These are phyloP conservation scores for Brachionus rotundiformis DNA, from an alignment of 1,140 invertebrate genomes.

Conservation along the genomic window DNA sequence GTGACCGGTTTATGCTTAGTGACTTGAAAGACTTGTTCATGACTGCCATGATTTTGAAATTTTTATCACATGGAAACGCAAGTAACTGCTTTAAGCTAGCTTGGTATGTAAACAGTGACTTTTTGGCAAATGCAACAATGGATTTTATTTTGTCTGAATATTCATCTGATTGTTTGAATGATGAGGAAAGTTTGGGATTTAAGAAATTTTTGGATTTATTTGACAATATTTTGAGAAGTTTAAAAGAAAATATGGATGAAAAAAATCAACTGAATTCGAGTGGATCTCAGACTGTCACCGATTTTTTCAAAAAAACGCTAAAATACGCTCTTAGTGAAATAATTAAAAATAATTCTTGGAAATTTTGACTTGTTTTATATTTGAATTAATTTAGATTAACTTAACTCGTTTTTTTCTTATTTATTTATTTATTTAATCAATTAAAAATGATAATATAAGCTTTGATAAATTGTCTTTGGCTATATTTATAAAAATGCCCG, in stretches of 20 bases:
- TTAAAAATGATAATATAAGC: not conserved
- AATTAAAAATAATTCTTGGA: constrained; percentile 46
- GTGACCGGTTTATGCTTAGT: constrained; percentile 34
- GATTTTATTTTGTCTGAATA: constrained; percentile 35
- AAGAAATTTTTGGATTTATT: constrained; percentile 9
- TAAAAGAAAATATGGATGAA: not conserved
- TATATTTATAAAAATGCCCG: not conserved
- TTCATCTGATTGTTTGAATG: not conserved
- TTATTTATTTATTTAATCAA: not conserved
- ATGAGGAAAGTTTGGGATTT: constrained; percentile 16
- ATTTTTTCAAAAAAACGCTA: constrained; percentile 3
- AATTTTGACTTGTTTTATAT: constrained; percentile 24
- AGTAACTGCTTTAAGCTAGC: constrained; percentile 20
- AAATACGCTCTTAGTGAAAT: constrained; percentile 30
- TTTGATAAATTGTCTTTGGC: not conserved
- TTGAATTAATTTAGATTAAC: not conserved
- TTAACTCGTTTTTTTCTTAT: not conserved
- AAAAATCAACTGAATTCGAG: not conserved
- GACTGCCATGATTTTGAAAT: not conserved
- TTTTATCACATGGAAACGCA: not conserved
- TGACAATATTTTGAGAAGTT: not conserved
- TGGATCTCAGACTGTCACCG: not conserved
- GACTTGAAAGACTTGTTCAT: constrained; percentile 37
- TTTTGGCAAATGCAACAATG: constrained; percentile 27
- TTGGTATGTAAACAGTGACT: constrained; percentile 10